Evolutionary conservation across 1,140 invertebrate genomes (phyloP), one percentile per base, ranked within the genome.

Genomic region (Drosophila insularis): DNA sequence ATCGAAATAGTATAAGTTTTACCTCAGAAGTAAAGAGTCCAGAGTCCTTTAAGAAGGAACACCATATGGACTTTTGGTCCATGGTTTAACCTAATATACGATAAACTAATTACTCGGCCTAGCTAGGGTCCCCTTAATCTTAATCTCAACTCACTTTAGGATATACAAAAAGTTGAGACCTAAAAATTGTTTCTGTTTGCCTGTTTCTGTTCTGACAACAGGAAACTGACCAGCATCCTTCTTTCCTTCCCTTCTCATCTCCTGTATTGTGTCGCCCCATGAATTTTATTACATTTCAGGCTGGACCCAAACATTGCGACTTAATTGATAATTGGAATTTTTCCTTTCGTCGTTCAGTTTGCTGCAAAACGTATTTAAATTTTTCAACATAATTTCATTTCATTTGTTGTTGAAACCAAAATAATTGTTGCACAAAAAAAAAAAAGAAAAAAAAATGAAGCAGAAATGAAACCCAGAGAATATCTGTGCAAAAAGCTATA

Each of bases 311-410:
- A 68, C 71, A 50, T 50, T 50, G 43, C 75, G 79, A 89, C 85
- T 87, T 87, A 87, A 87, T 87, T 87, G 84, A 87, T 87, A 87
- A 87, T 87, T 87, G 84, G 77, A 80, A 89, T 89, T 87, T 80
- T 75, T 55, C 50, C 17, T 21, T 50, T 50, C 35, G 35, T 13
- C 17, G 17, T 19, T 50, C 10, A 46, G 43, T 78, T 63, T 40
- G n/a, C 58, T 72, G 71, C 81, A 85, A 81, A 46, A 50, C 76
- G 67, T 84, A 87, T 87, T 89, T 89, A 87, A 78, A 89, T 89
- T 80, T 87, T 87, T 84, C 79, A 87, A 80, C 79, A 87, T 87
- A 79, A 87, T 87, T 87, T 89, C 75, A 67, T 80, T 87, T 76
- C 79, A 77, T 81, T 78, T 85, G 62, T 65, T 65, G 62, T 23